A percentile compares a stretch with the other conserved stretches of the same genome.
These are phyloP conservation scores for Eurystomus gularis DNA, from an alignment of 2,113 vertebrate genomes.

Conservation along the genomic window DNA sequence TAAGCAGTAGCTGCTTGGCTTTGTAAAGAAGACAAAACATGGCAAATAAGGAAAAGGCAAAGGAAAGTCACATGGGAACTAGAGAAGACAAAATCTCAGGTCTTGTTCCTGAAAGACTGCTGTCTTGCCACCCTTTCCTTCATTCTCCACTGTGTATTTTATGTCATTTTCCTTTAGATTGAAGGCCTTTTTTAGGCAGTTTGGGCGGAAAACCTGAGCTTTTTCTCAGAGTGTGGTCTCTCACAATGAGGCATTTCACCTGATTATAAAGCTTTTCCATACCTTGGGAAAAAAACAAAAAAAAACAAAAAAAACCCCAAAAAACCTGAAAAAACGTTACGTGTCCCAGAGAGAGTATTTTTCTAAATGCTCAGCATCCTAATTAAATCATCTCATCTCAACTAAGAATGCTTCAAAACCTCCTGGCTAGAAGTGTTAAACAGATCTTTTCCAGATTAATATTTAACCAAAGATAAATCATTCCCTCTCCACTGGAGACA, in stretches of 20 bases:
- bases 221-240: neutral
- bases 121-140: neutral
- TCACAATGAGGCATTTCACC: neutral
- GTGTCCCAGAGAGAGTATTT: slow-evolving; percentile 24
- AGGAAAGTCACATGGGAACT: neutral
- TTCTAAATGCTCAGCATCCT: slow-evolving; percentile 26
- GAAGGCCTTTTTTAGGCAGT: neutral
- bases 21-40: neutral
- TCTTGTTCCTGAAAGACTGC: neutral
- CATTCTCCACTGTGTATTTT: neutral
- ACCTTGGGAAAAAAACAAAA: neutral
- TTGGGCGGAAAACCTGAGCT: neutral
- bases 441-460: slow-evolving; percentile 43
- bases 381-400: slow-evolving; percentile 57
- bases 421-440: slow-evolving; percentile 45
- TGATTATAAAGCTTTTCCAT: neutral
- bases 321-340: neutral
- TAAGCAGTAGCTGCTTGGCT: neutral
- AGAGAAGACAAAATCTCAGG: neutral
- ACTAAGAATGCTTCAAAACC: slow-evolving; percentile 27
- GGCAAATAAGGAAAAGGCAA: neutral
- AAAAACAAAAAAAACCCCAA: too few relatives aligned
- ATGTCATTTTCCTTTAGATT: neutral
- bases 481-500: slow-evolving; percentile 1
- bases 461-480: slow-evolving; percentile 36